Evolutionary conservation across 2,797 vertebrate genomes (phyloP).

Genomic region (Lagodon rhomboides): DNA sequence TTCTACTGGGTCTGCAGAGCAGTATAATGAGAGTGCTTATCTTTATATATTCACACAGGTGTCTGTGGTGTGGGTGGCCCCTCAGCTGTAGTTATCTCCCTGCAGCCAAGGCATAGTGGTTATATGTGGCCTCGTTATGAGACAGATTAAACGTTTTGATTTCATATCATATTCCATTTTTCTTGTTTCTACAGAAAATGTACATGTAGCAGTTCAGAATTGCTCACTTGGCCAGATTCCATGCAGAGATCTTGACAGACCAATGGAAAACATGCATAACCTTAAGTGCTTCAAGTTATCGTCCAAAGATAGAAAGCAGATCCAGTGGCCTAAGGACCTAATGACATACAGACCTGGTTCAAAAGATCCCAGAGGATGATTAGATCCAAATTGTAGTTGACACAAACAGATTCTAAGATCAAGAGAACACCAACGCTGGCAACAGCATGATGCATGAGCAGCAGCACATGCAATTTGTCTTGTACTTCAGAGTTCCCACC

Average conservation of each 20-base stretch:
- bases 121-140: background rate
- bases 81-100: background rate
- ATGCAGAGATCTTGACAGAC: background rate
- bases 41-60: conserved; percentile 14
- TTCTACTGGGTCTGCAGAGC: conserved; percentile 22
- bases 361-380: background rate
- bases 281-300: background rate
- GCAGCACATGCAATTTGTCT: too few species aligned
- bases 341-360: background rate
- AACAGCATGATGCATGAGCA: too few species aligned
- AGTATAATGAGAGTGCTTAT: conserved; percentile 30
- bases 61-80: conserved; percentile 1
- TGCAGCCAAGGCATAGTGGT: background rate
- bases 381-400: too few species aligned
- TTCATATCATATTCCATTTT: background rate
- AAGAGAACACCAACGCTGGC: too few species aligned
- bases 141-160: background rate
- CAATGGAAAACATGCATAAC: background rate
- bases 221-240: background rate
- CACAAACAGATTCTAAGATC: too few species aligned
- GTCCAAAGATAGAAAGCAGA: background rate
- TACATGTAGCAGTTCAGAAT: background rate
- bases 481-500: too few species aligned
- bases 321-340: too few species aligned
- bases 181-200: background rate